phyloP scores from a whole-genome alignment of 2,888 invertebrate species.

The Scaptomyza tumidula region DNA sequence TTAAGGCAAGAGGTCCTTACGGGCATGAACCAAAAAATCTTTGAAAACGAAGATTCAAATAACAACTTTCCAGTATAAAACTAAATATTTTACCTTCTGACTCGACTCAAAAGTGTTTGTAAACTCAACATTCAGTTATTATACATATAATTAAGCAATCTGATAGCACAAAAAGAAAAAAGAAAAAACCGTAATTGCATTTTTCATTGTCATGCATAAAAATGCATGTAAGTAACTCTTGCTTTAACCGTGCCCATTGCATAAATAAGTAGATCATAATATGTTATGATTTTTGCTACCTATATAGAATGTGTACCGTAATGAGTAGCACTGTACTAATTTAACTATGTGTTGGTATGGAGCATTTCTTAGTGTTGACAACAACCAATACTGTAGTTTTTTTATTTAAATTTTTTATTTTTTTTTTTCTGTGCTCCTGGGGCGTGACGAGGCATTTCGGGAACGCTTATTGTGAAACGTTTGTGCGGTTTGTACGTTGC shows the following conservation, averaged over 20 bases:
- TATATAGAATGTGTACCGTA: background rate
- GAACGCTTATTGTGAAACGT: constrained; percentile 16
- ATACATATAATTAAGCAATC: constrained; percentile 1
- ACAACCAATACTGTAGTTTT: constrained; percentile 37
- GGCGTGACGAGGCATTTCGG: constrained; percentile 39
- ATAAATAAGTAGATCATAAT: constrained; percentile 9
- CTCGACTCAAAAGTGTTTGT: background rate
- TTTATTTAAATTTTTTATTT: too few relatives aligned
- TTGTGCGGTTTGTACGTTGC: constrained; percentile 25
- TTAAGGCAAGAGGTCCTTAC: constrained; percentile 23
- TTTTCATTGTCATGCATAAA: constrained; percentile 2
- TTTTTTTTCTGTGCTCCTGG: constrained; percentile 9
- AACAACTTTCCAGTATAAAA: too few relatives aligned
- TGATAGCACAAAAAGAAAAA: constrained; percentile 7
- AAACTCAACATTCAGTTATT: background rate
- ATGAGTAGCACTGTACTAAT: background rate
- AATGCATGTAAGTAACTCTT: constrained; percentile 10
- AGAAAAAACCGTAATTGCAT: constrained; percentile 16
- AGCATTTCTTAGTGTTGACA: constrained; percentile 41
- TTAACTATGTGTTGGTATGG: constrained; percentile 1
- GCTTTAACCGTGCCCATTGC: constrained; percentile 24
- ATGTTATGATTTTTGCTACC: constrained; percentile 6
- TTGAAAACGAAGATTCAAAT: too few relatives aligned
- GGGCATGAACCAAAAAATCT: too few relatives aligned
- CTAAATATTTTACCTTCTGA: too few relatives aligned